phyloP scores from a whole-genome alignment of 1,140 invertebrate genomes.

The Pachypsylla venusta region DNA sequence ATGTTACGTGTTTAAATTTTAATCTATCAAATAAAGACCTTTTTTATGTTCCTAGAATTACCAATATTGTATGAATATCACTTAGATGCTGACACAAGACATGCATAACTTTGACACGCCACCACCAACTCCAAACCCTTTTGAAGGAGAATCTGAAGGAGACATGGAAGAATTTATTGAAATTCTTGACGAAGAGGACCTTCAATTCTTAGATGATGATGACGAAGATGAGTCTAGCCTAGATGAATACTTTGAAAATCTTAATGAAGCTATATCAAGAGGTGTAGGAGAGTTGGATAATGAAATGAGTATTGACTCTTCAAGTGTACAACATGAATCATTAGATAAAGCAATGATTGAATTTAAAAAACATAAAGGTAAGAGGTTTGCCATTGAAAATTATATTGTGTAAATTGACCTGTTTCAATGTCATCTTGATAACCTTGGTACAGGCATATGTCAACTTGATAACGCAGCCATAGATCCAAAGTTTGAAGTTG shows the following conservation, averaged over 20 bases:
- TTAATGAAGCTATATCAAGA: conserved; percentile 34
- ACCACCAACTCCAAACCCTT: not conserved
- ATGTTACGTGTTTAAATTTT: too few species aligned
- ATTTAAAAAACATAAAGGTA: conserved; percentile 9
- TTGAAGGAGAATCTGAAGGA: conserved; percentile 14
- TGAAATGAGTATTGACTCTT: not conserved
- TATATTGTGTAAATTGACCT: too few species aligned
- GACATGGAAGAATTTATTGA: conserved; percentile 22
- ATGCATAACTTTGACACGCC: conserved; percentile 6
- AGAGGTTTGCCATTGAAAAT: too few species aligned
- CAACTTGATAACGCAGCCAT: too few species aligned
- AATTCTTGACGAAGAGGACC: conserved; percentile 34
- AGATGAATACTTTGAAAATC: conserved; percentile 27
- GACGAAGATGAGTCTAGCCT: conserved; percentile 22
- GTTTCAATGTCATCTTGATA: too few species aligned
- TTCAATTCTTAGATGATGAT: conserved; percentile 29
- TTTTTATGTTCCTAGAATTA: too few species aligned
- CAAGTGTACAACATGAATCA: conserved; percentile 9
- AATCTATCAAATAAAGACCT: too few species aligned
- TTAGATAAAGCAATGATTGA: not conserved
- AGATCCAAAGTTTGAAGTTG: too few species aligned
- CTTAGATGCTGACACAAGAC: not conserved
- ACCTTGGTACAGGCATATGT: too few species aligned
- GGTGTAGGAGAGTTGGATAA: not conserved
- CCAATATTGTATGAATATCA: too few species aligned